phyloP scores from a whole-genome alignment of 2,113 vertebrate genomes.

The Pterocles gutturalis region DNA sequence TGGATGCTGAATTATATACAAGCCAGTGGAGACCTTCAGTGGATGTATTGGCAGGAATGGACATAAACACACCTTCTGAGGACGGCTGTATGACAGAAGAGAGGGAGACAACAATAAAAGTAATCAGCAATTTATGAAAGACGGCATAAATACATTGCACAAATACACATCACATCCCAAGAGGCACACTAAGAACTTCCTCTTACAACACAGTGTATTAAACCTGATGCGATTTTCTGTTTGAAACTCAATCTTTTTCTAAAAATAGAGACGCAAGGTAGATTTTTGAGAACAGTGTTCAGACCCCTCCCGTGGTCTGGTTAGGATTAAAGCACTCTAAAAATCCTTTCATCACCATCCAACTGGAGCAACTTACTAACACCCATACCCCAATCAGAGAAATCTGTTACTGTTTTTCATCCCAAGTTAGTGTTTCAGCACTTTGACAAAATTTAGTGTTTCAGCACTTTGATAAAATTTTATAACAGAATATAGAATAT shows the following conservation, averaged over 20 bases:
- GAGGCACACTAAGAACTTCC: not conserved
- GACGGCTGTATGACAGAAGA: conserved; percentile 81
- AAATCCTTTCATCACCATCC: not conserved
- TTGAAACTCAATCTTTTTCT: not conserved
- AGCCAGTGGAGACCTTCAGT: conserved; percentile 87
- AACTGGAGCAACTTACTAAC: not conserved
- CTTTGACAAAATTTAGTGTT: not conserved
- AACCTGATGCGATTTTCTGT: not conserved
- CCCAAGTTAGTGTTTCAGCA: not conserved
- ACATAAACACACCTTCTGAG: conserved; percentile 95
- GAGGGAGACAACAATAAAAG: not conserved
- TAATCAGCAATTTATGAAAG: not conserved
- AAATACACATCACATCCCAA: not conserved
- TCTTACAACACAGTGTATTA: not conserved
- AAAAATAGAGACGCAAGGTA: not conserved
- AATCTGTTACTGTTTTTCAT: not conserved
- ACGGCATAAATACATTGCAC: not conserved
- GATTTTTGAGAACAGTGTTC: not conserved
- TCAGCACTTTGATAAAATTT: not conserved
- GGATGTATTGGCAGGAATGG: conserved; percentile 90
- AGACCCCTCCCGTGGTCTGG: not conserved
- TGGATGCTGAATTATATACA: conserved; percentile 96
- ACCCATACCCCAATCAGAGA: not conserved
- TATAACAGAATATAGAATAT: not conserved
- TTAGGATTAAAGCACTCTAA: not conserved